A percentile compares a stretch with the other conserved stretches of the same genome.
These are phyloP conservation scores for Cryptophagus acutangulus DNA, from an alignment of 2,888 invertebrate genomes.

Conservation along the genomic window DNA sequence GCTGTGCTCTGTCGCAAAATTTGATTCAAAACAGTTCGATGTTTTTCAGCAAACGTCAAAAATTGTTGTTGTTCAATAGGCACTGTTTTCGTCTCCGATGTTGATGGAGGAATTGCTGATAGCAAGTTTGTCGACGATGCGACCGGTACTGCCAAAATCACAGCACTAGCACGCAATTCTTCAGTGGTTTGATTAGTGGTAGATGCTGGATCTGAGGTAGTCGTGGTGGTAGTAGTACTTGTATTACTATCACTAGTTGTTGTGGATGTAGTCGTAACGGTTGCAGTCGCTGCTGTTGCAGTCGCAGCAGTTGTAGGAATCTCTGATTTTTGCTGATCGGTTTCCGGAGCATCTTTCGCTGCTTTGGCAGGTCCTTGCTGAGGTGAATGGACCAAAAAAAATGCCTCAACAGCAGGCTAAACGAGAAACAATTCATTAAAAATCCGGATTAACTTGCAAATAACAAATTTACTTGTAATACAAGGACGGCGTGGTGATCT, in stretches of 20 bases:
- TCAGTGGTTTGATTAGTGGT: background rate
- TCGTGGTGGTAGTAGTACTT: conserved; percentile 7
- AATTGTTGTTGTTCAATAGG: conserved; percentile 65
- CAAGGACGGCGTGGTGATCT: conserved; percentile 82
- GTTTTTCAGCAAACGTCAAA: conserved; percentile 80
- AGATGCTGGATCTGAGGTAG: background rate
- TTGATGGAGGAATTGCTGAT: conserved; percentile 10
- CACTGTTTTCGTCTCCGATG: conserved; percentile 20
- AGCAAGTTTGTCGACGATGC: conserved; percentile 6
- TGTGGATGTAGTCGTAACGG: background rate
- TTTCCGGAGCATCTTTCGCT: conserved; percentile 24
- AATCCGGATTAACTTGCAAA: conserved; percentile 4
- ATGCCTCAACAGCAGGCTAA: conserved; percentile 81
- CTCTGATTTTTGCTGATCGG: conserved; percentile 6
- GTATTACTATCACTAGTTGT: conserved; percentile 8
- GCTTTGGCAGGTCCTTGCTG: conserved; percentile 45
- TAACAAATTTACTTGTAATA: conserved; percentile 57
- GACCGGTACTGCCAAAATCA: background rate
- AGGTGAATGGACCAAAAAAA: conserved; percentile 82
- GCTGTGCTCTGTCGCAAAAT: conserved; percentile 76
- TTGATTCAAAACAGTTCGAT: conserved; percentile 83
- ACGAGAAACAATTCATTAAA: too few relatives aligned
- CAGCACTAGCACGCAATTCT: background rate
- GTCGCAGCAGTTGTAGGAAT: conserved; percentile 10
- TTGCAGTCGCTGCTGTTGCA: conserved; percentile 9